Evolutionary conservation across 1,140 invertebrate genomes (phyloP).

Genomic region (Vanessa atalanta): DNA sequence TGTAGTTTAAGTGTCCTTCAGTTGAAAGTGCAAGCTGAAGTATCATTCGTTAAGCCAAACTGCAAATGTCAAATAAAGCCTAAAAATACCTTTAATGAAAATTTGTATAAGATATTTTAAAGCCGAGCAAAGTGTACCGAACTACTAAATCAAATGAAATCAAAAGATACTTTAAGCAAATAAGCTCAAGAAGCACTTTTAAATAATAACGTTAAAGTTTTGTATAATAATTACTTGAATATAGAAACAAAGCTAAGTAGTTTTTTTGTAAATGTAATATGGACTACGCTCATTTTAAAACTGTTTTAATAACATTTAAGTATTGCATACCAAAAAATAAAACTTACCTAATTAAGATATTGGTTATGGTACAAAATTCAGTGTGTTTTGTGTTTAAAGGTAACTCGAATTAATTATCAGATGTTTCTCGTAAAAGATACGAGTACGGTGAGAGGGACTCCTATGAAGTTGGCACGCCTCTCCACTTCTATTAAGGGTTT

Average conservation of each 20-base stretch:
- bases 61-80: conserved; percentile 17
- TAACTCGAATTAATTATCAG: not conserved
- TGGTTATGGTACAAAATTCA: not conserved
- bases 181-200: too few relatives aligned
- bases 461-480: not conserved
- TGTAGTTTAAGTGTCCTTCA: conserved; percentile 18
- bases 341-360: too few relatives aligned
- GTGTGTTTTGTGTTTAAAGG: not conserved
- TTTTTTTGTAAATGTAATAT: too few relatives aligned
- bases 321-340: too few relatives aligned
- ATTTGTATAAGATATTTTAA: not conserved
- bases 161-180: too few relatives aligned
- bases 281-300: too few relatives aligned
- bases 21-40: conserved; percentile 19
- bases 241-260: too few relatives aligned
- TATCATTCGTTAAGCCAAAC: conserved; percentile 17
- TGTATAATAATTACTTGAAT: too few relatives aligned
- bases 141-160: not conserved
- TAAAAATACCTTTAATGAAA: conserved; percentile 2
- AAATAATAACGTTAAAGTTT: too few relatives aligned
- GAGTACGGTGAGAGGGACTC: not conserved
- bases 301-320: too few relatives aligned
- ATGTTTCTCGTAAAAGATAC: not conserved
- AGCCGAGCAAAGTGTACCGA: not conserved
- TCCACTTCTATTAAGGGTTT: not conserved